phyloP scores from a whole-genome alignment of 2,113 vertebrate species.

The Microtus pennsylvanicus region DNA sequence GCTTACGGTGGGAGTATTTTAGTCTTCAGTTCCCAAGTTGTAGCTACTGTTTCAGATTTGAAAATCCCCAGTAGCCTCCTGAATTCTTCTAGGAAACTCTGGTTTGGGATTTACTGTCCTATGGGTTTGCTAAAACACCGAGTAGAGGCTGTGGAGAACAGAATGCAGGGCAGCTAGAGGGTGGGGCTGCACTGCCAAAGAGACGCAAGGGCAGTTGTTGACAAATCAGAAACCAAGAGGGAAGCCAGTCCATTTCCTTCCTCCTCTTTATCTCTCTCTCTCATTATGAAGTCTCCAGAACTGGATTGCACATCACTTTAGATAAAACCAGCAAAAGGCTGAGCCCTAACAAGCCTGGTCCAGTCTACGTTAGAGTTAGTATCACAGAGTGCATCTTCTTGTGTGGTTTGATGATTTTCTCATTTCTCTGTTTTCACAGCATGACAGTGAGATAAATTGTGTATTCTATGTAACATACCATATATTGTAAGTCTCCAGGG shows the following conservation, averaged over 20 bases:
- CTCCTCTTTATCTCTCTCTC: background rate
- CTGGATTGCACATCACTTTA: background rate
- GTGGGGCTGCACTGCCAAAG: background rate
- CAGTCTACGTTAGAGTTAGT: background rate
- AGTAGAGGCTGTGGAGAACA: background rate
- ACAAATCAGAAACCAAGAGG: fast-evolving
- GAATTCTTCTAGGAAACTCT: background rate
- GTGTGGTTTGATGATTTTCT: constrained; percentile 41
- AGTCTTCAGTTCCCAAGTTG: background rate
- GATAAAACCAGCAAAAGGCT: background rate
- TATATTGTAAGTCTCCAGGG: constrained; percentile 10
- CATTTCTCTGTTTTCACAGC: constrained; percentile 33
- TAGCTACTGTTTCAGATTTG: background rate
- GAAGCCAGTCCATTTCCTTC: background rate
- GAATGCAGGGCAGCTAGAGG: background rate
- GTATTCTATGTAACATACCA: background rate
- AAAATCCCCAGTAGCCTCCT: background rate
- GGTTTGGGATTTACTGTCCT: background rate
- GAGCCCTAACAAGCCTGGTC: background rate
- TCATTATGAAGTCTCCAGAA: background rate
- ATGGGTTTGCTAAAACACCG: background rate
- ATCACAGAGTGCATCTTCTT: constrained; percentile 1
- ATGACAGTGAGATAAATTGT: constrained; percentile 44
- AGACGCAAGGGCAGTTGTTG: background rate
- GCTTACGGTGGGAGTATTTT: background rate